A percentile compares a stretch with the other conserved stretches of the same genome.
Conservation (phyloP, 2,888 invertebrate species). For the Pseudococcus viburni region DNA sequence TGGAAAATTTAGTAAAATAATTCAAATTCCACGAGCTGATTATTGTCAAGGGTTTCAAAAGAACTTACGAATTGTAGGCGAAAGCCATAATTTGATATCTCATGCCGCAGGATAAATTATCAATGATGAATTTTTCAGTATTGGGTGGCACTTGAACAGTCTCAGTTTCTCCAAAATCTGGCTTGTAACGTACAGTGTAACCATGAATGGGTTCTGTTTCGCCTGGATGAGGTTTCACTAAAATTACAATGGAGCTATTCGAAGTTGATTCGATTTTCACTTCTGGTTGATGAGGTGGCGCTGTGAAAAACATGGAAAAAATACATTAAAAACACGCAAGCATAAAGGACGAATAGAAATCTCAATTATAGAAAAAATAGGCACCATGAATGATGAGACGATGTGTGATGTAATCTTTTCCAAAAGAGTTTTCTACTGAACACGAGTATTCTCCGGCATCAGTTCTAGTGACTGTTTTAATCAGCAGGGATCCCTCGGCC, state of each 20-base stretch:
- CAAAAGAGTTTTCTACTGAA: slow-evolving; percentile 92
- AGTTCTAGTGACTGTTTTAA: slow-evolving; percentile 88
- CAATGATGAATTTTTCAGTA: slow-evolving; percentile 87
- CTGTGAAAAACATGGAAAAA: slow-evolving; percentile 72
- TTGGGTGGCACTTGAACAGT: slow-evolving; percentile 82
- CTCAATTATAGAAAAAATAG: neutral
- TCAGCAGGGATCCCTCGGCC: slow-evolving; percentile 92
- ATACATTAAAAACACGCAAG: neutral
- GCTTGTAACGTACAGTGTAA: slow-evolving; percentile 92
- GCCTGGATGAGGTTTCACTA: slow-evolving; percentile 80
- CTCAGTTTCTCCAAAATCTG: slow-evolving; percentile 95
- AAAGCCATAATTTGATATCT: slow-evolving; percentile 94
- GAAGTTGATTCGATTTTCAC: slow-evolving; percentile 83
- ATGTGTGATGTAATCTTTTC: slow-evolving; percentile 92
- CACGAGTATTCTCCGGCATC: slow-evolving; percentile 97
- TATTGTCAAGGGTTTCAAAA: neutral
- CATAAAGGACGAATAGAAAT: neutral
- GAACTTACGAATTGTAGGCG: slow-evolving; percentile 88
- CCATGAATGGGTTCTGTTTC: slow-evolving; percentile 92
- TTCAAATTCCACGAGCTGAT: neutral
- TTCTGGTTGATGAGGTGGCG: slow-evolving; percentile 84
- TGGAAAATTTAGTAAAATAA: neutral
- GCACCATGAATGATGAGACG: slow-evolving; percentile 87
- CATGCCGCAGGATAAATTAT: slow-evolving; percentile 92
- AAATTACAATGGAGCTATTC: slow-evolving; percentile 82